Evolutionary conservation across 2,797 vertebrate species (phyloP).

Genomic region (Pangasius larnaudii): DNA sequence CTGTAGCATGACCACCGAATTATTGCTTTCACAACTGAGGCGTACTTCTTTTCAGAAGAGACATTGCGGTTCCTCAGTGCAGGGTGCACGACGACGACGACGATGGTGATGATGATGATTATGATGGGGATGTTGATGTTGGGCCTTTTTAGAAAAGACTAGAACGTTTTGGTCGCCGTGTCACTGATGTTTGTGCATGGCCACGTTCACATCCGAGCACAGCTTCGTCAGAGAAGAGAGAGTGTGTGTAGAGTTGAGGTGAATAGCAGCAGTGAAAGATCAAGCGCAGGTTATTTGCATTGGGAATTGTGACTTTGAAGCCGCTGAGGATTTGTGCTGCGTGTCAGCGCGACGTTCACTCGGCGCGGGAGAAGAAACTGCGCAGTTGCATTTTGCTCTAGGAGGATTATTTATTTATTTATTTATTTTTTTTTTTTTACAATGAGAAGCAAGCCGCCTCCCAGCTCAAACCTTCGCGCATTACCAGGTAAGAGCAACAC

Average conservation of each 20-base stretch:
- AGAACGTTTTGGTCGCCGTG: conserved; percentile 16
- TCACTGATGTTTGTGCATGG: conserved; percentile 23
- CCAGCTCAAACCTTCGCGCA: conserved; percentile 50
- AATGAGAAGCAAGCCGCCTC: conserved; percentile 59
- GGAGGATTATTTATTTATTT: not conserved
- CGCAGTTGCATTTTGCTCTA: conserved; percentile 60
- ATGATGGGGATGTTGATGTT: not conserved
- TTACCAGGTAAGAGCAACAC: conserved; percentile 66
- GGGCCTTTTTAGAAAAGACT: conserved; percentile 33
- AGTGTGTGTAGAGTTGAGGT: not conserved
- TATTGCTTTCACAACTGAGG: conserved; percentile 55
- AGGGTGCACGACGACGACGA: not conserved
- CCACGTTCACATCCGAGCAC: conserved; percentile 47
- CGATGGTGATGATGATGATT: not conserved
- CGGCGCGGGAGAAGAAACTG: conserved; percentile 59
- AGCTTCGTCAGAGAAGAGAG: conserved; percentile 54
- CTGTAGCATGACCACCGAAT: conserved; percentile 42
- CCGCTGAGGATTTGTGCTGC: conserved; percentile 52
- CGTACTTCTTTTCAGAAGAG: conserved; percentile 1
- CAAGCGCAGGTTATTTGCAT: conserved; percentile 27
- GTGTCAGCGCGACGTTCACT: conserved; percentile 69
- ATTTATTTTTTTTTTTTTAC: conserved; percentile 51
- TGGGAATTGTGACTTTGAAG: conserved; percentile 38
- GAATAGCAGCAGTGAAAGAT: conserved; percentile 3
- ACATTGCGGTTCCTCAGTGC: not conserved